A percentile compares a stretch with the other conserved stretches of the same genome.
Conservation (phyloP, 2,113 vertebrate species). For the Apus apus region DNA sequence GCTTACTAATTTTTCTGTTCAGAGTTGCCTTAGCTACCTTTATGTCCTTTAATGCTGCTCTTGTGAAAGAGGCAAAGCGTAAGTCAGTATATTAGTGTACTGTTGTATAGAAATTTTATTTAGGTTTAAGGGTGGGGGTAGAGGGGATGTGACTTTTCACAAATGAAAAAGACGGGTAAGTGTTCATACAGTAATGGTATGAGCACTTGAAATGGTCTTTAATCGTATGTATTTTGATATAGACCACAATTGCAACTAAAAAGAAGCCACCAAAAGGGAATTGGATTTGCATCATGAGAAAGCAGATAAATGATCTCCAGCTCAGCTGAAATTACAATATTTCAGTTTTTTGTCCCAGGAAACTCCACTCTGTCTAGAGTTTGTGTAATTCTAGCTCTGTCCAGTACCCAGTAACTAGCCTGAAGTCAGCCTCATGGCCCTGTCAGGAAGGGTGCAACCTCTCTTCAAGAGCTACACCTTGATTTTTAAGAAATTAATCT, state of each 20-base stretch:
- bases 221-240: background rate
- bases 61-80: background rate
- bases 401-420: background rate
- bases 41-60: background rate
- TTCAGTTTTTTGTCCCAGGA: background rate
- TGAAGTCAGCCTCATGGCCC: background rate
- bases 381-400: background rate
- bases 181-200: background rate
- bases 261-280: background rate
- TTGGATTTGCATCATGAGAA: background rate
- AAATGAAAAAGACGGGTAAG: background rate
- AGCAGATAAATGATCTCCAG: background rate
- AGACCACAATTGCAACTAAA: background rate
- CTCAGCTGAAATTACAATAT: background rate
- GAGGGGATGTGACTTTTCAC: background rate
- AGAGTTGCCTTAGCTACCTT: background rate
- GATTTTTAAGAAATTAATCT: background rate
- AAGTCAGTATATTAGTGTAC: background rate
- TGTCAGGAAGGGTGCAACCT: background rate
- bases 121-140: background rate
- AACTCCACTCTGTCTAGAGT: background rate
- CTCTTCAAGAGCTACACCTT: background rate
- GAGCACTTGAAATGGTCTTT: background rate
- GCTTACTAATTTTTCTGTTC: background rate
- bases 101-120: background rate